phyloP scores from a whole-genome alignment of 2,113 vertebrate species.

The Tamias sibiricus region DNA sequence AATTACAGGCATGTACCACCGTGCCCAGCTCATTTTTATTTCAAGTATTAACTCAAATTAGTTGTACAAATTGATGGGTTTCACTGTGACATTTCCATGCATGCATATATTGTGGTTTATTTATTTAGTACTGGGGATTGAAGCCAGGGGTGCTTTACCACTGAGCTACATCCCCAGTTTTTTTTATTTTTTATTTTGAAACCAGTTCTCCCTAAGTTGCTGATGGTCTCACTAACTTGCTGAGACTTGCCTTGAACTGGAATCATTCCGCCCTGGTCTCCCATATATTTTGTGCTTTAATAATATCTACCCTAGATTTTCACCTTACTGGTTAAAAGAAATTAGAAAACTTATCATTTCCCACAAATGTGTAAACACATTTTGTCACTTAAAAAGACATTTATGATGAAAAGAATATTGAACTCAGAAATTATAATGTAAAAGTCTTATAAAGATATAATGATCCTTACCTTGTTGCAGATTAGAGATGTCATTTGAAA shows the following conservation, averaged over 20 bases:
- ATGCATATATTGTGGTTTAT: background rate
- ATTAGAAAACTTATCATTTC: background rate
- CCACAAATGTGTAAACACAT: background rate
- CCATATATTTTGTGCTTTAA: background rate
- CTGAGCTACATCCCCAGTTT: background rate
- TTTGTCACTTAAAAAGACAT: background rate
- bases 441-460: background rate
- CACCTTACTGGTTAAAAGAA: constrained; percentile 5
- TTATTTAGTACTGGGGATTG: background rate
- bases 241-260: background rate
- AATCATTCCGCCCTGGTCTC: background rate
- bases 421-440: background rate
- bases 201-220: too few relatives aligned
- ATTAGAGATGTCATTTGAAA: background rate
- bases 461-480: background rate
- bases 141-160: background rate
- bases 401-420: background rate
- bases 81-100: background rate
- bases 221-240: background rate
- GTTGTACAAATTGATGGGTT: background rate
- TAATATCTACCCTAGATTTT: background rate
- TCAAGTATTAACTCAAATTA: background rate
- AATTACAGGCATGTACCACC: too few relatives aligned
- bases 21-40: background rate
- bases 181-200: background rate